Conservation (phyloP, 2,888 invertebrate genomes). For the Eilema depressum region DNA sequence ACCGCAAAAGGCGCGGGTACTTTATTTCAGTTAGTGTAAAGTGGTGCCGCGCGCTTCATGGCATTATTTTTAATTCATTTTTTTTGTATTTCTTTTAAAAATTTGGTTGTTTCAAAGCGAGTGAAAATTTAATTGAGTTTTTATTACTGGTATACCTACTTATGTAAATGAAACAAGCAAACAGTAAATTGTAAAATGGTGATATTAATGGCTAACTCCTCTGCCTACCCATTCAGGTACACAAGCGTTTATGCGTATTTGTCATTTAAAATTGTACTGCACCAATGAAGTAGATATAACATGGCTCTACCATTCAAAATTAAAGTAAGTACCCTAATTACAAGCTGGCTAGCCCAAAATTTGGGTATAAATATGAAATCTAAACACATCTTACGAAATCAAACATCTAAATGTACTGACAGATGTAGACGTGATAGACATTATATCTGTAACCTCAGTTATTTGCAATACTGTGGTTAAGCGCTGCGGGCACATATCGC, state of each 20-base stretch:
- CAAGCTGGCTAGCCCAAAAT: too few species aligned
- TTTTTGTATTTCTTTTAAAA: background rate
- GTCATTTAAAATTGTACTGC: too few species aligned
- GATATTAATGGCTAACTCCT: too few species aligned
- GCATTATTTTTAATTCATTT: background rate
- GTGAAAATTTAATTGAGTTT: background rate
- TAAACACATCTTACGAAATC: background rate
- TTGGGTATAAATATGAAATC: background rate
- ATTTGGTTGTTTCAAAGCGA: background rate
- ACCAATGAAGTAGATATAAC: too few species aligned
- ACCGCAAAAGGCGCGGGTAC: background rate
- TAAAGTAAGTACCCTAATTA: too few species aligned
- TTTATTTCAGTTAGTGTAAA: background rate
- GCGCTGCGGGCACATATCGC: background rate
- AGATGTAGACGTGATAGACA: background rate
- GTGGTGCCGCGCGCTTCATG: background rate
- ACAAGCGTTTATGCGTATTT: too few species aligned
- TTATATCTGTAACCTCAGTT: background rate
- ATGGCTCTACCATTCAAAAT: too few species aligned
- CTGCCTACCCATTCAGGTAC: too few species aligned
- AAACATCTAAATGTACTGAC: background rate
- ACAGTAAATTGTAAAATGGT: too few species aligned
- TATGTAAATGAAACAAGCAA: too few species aligned
- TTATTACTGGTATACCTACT: too few species aligned
- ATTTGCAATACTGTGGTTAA: slow-evolving; percentile 1